Evolutionary conservation across 2,888 invertebrate genomes (phyloP).

Genomic region (Willowsia nigromaculata): DNA sequence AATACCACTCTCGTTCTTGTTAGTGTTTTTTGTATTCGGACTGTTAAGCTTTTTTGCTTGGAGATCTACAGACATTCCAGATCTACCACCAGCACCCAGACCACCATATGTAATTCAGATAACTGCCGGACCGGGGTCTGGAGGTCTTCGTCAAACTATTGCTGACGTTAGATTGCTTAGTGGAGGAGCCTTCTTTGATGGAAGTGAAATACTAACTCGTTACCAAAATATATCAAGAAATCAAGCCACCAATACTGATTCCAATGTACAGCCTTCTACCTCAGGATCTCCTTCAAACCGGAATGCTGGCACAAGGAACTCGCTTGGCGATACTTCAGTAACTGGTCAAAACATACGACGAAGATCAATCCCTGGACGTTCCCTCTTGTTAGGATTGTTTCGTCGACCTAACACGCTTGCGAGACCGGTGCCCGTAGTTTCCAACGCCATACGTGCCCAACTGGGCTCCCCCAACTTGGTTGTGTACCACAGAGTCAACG

Average conservation of each 20-base stretch:
- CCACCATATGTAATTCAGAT: constrained; percentile 77
- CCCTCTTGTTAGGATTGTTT: constrained; percentile 68
- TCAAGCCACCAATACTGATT: constrained; percentile 44
- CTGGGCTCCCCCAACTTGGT: constrained; percentile 72
- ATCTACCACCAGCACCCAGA: constrained; percentile 74
- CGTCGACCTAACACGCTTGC: constrained; percentile 47
- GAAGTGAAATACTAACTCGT: constrained; percentile 49
- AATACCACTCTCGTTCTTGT: constrained; percentile 66
- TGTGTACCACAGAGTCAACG: constrained; percentile 76
- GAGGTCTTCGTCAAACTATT: constrained; percentile 69
- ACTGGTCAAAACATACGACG: constrained; percentile 11
- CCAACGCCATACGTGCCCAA: constrained; percentile 57
- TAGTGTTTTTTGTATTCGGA: constrained; percentile 38
- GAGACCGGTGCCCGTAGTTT: constrained; percentile 46
- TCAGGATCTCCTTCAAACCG: not conserved
- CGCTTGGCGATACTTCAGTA: not conserved
- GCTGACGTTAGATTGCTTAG: constrained; percentile 75
- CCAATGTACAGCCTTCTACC: constrained; percentile 20
- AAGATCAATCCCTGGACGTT: constrained; percentile 42
- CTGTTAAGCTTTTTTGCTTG: constrained; percentile 73
- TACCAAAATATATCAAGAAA: constrained; percentile 38
- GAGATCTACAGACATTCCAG: constrained; percentile 77
- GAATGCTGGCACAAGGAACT: not conserved
- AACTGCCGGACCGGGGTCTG: constrained; percentile 57
- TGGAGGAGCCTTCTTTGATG: constrained; percentile 69